phyloP scores from a whole-genome alignment of 2,888 invertebrate species.

The Drosophila algonquin region DNA sequence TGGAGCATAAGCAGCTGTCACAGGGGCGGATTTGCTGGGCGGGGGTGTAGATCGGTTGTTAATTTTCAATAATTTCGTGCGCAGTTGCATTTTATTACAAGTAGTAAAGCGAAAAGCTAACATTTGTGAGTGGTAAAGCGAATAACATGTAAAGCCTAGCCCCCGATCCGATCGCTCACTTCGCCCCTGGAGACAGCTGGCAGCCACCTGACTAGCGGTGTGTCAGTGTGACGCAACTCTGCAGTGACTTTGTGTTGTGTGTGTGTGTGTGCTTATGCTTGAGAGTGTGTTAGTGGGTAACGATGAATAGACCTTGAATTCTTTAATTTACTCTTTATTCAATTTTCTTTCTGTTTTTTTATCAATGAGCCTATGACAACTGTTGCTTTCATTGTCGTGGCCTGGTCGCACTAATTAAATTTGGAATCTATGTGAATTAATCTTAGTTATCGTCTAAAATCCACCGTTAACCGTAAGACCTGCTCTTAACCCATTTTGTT shows the following conservation, averaged over 20 bases:
- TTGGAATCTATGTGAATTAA: conserved; percentile 56
- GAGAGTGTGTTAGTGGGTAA: conserved; percentile 32
- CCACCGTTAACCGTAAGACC: conserved; percentile 42
- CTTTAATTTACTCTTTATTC: conserved; percentile 14
- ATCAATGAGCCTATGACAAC: conserved; percentile 56
- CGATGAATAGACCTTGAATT: conserved; percentile 27
- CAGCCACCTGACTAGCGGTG: conserved; percentile 46
- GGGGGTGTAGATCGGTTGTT: conserved; percentile 25
- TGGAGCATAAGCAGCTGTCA: background rate
- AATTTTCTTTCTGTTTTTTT: conserved; percentile 24
- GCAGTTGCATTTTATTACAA: background rate
- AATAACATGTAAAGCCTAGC: background rate
- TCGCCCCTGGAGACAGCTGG: conserved; percentile 12
- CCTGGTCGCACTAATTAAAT: conserved; percentile 67
- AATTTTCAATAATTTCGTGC: conserved; percentile 5
- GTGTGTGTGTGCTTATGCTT: conserved; percentile 20
- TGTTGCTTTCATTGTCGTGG: conserved; percentile 32
- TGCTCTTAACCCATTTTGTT: conserved; percentile 30
- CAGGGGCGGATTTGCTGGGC: conserved; percentile 5
- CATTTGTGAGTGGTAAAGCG: background rate
- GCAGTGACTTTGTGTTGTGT: conserved; percentile 2
- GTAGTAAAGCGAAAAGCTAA: background rate
- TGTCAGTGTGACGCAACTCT: conserved; percentile 46
- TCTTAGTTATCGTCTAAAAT: conserved; percentile 54
- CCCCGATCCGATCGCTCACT: conserved; percentile 10